Percentiles rank a stretch among this genome's conserved stretches.
Conservation (phyloP, 2,797 vertebrate genomes). For the Anguilla obscura region DNA sequence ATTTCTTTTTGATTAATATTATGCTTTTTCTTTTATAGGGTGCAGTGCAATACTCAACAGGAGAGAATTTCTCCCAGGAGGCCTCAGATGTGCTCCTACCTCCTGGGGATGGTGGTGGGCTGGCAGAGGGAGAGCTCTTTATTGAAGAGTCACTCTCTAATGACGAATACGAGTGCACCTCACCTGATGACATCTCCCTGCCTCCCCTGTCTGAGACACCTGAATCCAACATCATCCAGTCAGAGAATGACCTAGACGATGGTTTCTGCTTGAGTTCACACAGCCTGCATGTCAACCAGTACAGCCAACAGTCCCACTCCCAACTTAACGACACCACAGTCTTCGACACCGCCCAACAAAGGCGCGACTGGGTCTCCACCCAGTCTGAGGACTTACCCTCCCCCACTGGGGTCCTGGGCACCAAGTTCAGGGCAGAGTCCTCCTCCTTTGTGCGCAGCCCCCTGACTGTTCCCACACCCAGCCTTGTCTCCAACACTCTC, state of each 20-base stretch:
- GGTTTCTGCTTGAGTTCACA: slow-evolving; percentile 67
- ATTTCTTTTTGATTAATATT: slow-evolving; percentile 20
- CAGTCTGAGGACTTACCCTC: slow-evolving; percentile 60
- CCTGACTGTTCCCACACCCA: slow-evolving; percentile 59
- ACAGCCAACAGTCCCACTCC: slow-evolving; percentile 65
- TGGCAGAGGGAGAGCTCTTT: slow-evolving; percentile 60
- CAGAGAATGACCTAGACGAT: slow-evolving; percentile 82
- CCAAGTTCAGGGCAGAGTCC: slow-evolving; percentile 68
- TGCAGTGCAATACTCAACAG: slow-evolving; percentile 50
- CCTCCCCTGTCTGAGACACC: slow-evolving; percentile 88
- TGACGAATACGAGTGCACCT: slow-evolving; percentile 86
- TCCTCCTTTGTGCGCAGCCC: slow-evolving; percentile 67
- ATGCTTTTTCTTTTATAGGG: slow-evolving; percentile 53
- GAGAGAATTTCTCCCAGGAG: slow-evolving; percentile 58
- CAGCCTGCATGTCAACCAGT: slow-evolving; percentile 65
- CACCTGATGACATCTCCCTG: slow-evolving; percentile 89
- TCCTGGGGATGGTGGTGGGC: slow-evolving; percentile 52
- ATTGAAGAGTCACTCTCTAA: slow-evolving; percentile 75
- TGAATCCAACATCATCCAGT: slow-evolving; percentile 77
- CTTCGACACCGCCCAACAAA: slow-evolving; percentile 48
- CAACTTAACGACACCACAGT: slow-evolving; percentile 51
- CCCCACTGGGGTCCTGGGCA: slow-evolving; percentile 53
- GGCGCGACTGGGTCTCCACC: slow-evolving; percentile 60
- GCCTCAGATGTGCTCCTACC: slow-evolving; percentile 50
- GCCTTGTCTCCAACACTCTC: slow-evolving; percentile 58